These are phyloP conservation scores for Hephaestus fuliginosus DNA, from an alignment of 2,797 vertebrate genomes.

Conservation along the genomic window DNA sequence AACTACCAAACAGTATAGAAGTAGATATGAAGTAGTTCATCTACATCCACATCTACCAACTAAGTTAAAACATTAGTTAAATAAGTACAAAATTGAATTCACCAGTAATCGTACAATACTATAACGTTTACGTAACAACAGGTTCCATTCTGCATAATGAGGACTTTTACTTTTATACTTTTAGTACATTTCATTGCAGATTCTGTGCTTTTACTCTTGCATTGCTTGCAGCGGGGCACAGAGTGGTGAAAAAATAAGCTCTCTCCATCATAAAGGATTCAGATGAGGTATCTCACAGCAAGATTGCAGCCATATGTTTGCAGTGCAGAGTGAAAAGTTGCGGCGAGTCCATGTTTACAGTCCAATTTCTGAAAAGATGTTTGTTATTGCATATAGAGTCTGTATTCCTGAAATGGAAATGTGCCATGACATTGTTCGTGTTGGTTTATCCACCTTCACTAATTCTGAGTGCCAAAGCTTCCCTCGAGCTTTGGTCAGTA, in stretches of 20 bases:
- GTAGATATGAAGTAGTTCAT: too few relatives aligned
- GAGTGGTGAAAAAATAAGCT: conserved; percentile 65
- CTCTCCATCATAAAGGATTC: conserved; percentile 60
- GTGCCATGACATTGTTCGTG: conserved; percentile 37
- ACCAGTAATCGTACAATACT: too few relatives aligned
- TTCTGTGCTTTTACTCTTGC: neutral
- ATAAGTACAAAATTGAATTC: too few relatives aligned
- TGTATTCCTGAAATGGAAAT: conserved; percentile 23
- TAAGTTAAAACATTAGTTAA: too few relatives aligned
- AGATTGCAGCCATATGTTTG: conserved; percentile 78
- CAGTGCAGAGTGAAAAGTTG: conserved; percentile 27
- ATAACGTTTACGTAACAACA: too few relatives aligned
- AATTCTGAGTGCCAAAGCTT: neutral
- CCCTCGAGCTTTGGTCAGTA: conserved; percentile 38
- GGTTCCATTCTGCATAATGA: too few relatives aligned
- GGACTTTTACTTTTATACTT: too few relatives aligned
- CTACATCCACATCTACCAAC: too few relatives aligned
- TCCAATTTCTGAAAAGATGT: conserved; percentile 42
- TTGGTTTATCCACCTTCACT: conserved; percentile 52
- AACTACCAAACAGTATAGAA: too few relatives aligned
- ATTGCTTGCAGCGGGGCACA: conserved; percentile 61
- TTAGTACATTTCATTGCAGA: too few relatives aligned
- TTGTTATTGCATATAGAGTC: conserved; percentile 37
- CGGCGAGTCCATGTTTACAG: conserved; percentile 28
- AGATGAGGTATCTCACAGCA: conserved; percentile 72